Evolutionary conservation across 2,113 vertebrate species (phyloP), one percentile per base, ranked within the genome.

Genomic region (Pipra filicauda): DNA sequence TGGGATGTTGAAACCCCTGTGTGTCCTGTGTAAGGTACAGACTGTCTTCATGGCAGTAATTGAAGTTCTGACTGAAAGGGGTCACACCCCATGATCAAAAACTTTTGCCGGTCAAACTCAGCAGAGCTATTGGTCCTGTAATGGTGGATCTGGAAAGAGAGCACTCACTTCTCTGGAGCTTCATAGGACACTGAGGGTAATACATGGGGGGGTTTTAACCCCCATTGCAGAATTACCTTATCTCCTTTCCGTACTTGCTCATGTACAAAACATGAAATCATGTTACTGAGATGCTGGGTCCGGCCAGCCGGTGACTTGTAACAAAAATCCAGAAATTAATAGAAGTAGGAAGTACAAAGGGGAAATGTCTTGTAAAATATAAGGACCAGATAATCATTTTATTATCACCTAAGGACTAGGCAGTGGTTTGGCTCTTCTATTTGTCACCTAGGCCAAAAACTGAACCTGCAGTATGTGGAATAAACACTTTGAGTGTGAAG

Each of bases 1-100:
- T 0, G 0, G 23, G 11, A 65, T 20, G 6, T 4, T 31, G 17
- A 62, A 61, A 37, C 2, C 6, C 9, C 30, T 30, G 7, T 23
- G 44, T 37, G 19, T 30, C 31, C 46, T 79, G 14, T 71, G 10
- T 18, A 27, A 88, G 39, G 85, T 27, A 44, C 31, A 59, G 46
- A 24, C 19, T 27, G 4, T 49, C 58, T 77, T 31, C 62, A 9
- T 77, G 54, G n/a, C 12, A 37, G 8, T 12, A 61, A 27, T 3
- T 74, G 49, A 65, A 44, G 18, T 37, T 72, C 52, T 81, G 27
- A 54, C n/a, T 83, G 46, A 71, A 75, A 70, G 13, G 8, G 26
- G 8, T 31, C 35, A 21, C 2, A 8, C 17, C n/a, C 1, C n/a
- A 9, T 31, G 3, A 6, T 26, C 9, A 5, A 46, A 93, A 85